Conservation (phyloP, 2,888 invertebrate species). For the Caenorhabditis sp. region DNA sequence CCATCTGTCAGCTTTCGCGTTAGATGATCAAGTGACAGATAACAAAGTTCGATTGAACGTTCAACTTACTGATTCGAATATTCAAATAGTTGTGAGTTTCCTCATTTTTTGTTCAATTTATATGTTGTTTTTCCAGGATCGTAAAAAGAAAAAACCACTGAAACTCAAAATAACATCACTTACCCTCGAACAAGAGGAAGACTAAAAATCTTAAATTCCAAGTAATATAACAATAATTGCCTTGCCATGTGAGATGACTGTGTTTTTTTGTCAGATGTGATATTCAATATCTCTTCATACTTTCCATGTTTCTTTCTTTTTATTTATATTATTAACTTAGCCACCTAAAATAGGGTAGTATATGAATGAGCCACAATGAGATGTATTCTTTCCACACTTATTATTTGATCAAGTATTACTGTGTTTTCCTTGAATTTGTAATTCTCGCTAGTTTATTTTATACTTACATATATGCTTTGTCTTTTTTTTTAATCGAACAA, state of each 20-base stretch:
- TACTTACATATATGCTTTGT: no score
- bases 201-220: conserved; percentile 15
- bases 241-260: not conserved
- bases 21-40: conserved; percentile 48
- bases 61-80: conserved; percentile 44
- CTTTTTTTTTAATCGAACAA: no score
- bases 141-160: conserved; percentile 54
- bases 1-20: conserved; percentile 56
- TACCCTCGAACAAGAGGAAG: conserved; percentile 53
- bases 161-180: conserved; percentile 43
- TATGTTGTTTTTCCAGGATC: conserved; percentile 35
- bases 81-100: conserved; percentile 50
- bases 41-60: conserved; percentile 50
- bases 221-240: not conserved
- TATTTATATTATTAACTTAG: not conserved
- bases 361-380: not conserved
- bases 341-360: not conserved
- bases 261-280: not conserved
- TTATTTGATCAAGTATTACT: not conserved
- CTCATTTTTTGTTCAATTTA: not conserved
- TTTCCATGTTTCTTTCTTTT: no score
- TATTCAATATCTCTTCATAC: not conserved
- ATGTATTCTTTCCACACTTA: not conserved
- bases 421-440: not conserved
- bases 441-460: no score